phyloP scores from a whole-genome alignment of 2,113 vertebrate genomes.

The Ahaetulla prasina region DNA sequence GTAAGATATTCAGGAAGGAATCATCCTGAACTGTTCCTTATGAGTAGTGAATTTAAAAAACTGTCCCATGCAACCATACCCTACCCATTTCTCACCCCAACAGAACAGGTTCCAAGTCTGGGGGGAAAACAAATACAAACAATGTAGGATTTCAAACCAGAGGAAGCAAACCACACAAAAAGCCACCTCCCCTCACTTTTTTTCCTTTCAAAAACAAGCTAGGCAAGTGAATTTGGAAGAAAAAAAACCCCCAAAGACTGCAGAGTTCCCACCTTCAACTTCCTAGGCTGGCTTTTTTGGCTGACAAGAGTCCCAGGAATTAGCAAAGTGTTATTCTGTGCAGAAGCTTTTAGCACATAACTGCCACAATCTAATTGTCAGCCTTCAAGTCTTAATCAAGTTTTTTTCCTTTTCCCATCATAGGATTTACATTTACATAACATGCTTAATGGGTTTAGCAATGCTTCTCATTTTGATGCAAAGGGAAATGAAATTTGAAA shows the following conservation, averaged over 20 bases:
- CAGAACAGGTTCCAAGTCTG: not conserved
- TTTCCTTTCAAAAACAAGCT: not conserved
- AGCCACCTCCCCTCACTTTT: not conserved
- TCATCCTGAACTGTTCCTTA: not conserved
- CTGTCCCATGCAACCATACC: not conserved
- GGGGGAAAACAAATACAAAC: not conserved
- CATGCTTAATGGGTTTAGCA: constrained; percentile 81
- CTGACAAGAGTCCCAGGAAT: constrained; percentile 35
- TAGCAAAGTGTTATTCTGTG: constrained; percentile 81
- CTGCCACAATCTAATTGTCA: constrained; percentile 84
- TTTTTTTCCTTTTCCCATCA: constrained; percentile 70
- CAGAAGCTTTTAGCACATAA: constrained; percentile 97
- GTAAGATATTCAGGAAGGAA: not conserved
- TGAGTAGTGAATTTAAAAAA: not conserved
- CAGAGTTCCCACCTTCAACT: not conserved
- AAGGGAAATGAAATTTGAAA: constrained; percentile 79
- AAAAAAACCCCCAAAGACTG: not conserved
- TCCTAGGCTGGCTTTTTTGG: not conserved
- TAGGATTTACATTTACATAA: constrained; percentile 81
- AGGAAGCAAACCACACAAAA: not conserved
- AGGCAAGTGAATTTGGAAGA: not conserved
- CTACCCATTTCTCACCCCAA: not conserved
- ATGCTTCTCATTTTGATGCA: constrained; percentile 60
- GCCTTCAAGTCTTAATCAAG: constrained; percentile 79
- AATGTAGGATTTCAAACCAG: not conserved